Conservation (phyloP, 37 sponge, comb jelly and placozoan species). For the Halichondria panicea region DNA sequence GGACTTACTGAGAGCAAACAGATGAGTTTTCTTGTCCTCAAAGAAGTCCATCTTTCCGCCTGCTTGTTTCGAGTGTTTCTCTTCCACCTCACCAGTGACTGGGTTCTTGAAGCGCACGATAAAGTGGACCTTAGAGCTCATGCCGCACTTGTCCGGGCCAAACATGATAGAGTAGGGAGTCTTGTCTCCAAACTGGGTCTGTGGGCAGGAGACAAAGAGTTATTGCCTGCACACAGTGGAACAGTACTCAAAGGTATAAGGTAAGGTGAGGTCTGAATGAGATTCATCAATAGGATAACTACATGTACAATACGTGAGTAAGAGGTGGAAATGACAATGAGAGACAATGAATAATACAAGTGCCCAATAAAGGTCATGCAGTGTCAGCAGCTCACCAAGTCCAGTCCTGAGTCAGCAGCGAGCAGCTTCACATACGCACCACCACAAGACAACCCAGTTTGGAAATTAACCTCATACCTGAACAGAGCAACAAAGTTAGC, state of each 20-base stretch:
- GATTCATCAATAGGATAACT: not conserved
- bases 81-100: conserved; percentile 87
- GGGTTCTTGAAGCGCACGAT: conserved; percentile 95
- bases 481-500: not conserved
- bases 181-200: conserved; percentile 81
- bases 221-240: not conserved
- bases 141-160: conserved; percentile 98
- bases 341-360: not conserved
- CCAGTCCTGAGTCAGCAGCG: conserved; percentile 47
- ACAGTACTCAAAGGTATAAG: not conserved
- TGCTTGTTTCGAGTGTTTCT: conserved; percentile 92
- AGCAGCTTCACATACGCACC: conserved; percentile 97
- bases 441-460: conserved; percentile 87
- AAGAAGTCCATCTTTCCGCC: conserved; percentile 61
- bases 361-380: not conserved
- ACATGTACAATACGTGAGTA: conserved; percentile 11
- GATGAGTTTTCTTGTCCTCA: conserved; percentile 88
- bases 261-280: not conserved
- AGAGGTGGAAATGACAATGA: conserved; percentile 5
- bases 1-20: conserved; percentile 75
- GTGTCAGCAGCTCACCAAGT: conserved; percentile 44
- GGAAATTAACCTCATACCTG: conserved; percentile 97
- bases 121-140: conserved; percentile 87
- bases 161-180: conserved; percentile 99
- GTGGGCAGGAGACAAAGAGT: not conserved